Conservation (phyloP, 2,113 vertebrate species). For the Myocastor coypus region DNA sequence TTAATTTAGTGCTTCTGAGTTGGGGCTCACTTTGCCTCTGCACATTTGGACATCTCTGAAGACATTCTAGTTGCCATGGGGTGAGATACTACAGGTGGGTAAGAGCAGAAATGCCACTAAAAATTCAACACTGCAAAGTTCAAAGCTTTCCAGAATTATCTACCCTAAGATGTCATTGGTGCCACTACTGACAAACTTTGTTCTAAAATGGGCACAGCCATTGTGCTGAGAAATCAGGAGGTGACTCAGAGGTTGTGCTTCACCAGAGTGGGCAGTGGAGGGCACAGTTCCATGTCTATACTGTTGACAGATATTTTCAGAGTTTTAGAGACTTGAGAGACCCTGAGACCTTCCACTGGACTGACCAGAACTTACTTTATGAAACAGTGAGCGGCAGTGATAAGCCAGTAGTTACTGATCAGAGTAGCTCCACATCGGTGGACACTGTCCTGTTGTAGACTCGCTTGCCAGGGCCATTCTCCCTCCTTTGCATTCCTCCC, state of each 20-base stretch:
- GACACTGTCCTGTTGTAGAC: constrained; percentile 88
- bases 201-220: not conserved
- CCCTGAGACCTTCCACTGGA: not conserved
- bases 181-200: not conserved
- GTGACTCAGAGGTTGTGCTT: not conserved
- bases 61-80: not conserved
- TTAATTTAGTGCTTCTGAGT: not conserved
- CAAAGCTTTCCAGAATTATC: not conserved
- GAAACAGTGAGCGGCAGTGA: constrained; percentile 95
- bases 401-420: constrained; percentile 93
- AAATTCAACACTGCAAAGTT: not conserved
- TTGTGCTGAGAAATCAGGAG: not conserved
- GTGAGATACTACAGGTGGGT: not conserved
- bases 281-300: not conserved
- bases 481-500: constrained; percentile 88
- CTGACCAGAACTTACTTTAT: constrained; percentile 83
- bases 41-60: not conserved
- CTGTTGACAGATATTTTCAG: not conserved
- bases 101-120: not conserved
- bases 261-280: not conserved
- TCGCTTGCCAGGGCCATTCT: constrained; percentile 97
- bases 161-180: not conserved
- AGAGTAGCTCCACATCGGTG: constrained; percentile 94
- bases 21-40: not conserved
- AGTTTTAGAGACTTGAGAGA: not conserved